Base-by-base conservation (phyloP, 1,140 invertebrate genomes). In the Pissodes strobi region DNA sequence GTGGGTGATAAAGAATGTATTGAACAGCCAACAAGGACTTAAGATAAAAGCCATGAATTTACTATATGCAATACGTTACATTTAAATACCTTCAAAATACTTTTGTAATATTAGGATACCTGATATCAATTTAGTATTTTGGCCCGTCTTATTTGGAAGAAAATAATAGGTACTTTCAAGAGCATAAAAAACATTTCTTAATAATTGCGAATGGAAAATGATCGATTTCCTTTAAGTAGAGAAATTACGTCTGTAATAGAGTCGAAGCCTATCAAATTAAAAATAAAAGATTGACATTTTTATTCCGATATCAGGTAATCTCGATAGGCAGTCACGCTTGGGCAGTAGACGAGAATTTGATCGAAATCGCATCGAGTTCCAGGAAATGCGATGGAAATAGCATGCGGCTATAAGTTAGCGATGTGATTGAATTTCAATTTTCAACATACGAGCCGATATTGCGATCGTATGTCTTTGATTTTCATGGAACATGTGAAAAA, bases 351-450 rank as follows among this genome's bases (percentile, higher is more conserved):
- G 49, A 34, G 59, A 52, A 62, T 62, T 43, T 43, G 48, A 62
- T 62, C 59, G 59, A 62, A 62, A 62, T 62, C 59, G 21, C 59
- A 43, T 38, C 59, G 25, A 62, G 48, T 52, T 43, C 59, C 49
- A 62, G 59, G 59, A 62, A 62, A 62, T 62, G 49, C 34, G 48
- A 62, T 62, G 48, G 59, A 62, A 62, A 62, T 62, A 62, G 53
- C 59, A 53, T 62, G 23, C 59, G 48, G 49, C 37, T 30, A 43
- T 62, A 53, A 62, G 21, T 41, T 39, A 62, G 17, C 9, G 37
- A 38, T 49, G 48, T 53, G 59, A 62, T 62, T 62, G 59, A 62
- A 62, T 62, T 62, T 62, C 59, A 62, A 61, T 51, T 61, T 61
- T 61, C 58, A 49, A 48, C 48, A 21, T 19, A 12, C 12, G 37